Evolutionary conservation across 2,113 vertebrate genomes (phyloP), one percentile per base, ranked within the genome.

Genomic region (Fregetta grallaria): DNA sequence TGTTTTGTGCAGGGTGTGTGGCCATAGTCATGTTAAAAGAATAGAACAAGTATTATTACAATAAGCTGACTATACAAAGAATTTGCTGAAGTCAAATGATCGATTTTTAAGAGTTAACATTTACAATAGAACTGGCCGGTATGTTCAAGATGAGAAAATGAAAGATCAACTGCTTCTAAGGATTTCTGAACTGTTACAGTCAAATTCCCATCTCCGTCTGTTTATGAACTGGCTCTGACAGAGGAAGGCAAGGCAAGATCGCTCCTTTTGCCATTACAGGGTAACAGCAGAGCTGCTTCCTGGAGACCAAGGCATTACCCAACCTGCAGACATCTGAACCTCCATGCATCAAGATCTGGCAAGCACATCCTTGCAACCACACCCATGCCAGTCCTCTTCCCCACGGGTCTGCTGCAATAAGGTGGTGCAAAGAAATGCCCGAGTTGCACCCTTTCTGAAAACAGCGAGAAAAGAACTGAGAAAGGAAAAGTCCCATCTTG

Each of bases 1-100:
- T 40, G 20, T 85, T 92, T 73, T 82, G 36, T 79, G 58, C 80
- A 88, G 97, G n/a, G 38, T 96, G 91, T 95, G 86, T 94, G 91
- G 76, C 58, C 84, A 50, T 0, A 58, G 66, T 55, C 18, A 21
- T 30, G 22, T 53, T 85, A 66, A 87, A 75, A 78, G 36, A 76
- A 72, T 40, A 81, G 40, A 32, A 61, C 7, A 38, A 70, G 4
- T 61, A 65, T 52, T 84, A 40, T 63, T 74, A 34, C 16, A 42
- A 19, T 53, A 61, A 75, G 27, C 10, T 68, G 5, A 38, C 40
- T 61, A 12, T 50, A 62, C 6, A 38, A 68, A 67, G 36, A 93
- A 65, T 61, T 67, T 67, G 19, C 20, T 75, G 25, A 80, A 78
- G 27, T 49, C 19, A 34, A 90, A 45, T 40, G 16, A 34, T n/a